A percentile compares a stretch with the other conserved stretches of the same genome.
Evolutionary conservation across 2,797 vertebrate genomes (phyloP).

Genomic region (Gymnothorax javanicus): DNA sequence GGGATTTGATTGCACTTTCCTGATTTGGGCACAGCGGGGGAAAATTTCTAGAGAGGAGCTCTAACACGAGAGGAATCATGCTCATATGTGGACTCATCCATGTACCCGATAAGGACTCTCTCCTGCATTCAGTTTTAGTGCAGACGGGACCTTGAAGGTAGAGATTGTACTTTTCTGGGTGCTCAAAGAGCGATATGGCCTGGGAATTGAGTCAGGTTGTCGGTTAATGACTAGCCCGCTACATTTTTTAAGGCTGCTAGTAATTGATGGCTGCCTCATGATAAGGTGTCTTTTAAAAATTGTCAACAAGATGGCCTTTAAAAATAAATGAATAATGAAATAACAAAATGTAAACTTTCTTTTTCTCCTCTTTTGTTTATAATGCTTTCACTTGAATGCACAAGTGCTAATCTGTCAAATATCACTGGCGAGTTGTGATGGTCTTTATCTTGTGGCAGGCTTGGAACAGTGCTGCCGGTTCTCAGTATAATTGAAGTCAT

Average conservation of each 20-base stretch:
- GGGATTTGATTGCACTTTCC: conserved; percentile 42
- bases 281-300: not conserved
- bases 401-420: too few species aligned
- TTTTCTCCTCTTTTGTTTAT: not conserved
- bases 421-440: not conserved
- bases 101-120: not conserved
- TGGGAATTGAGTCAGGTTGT: not conserved
- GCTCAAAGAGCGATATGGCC: too few species aligned
- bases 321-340: not conserved
- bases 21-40: conserved; percentile 5
- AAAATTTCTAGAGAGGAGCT: not conserved
- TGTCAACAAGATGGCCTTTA: too few species aligned
- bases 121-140: too few species aligned
- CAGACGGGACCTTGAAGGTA: too few species aligned
- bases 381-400: not conserved
- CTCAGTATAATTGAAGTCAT: not conserved
- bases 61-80: not conserved
- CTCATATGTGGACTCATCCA: too few species aligned
- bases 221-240: too few species aligned
- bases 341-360: not conserved
- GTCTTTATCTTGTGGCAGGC: too few species aligned
- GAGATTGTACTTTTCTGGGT: too few species aligned
- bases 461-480: not conserved
- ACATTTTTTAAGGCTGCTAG: too few species aligned
- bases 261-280: not conserved